These are phyloP conservation scores for Myopa tessellatipennis DNA, from an alignment of 2,888 invertebrate genomes.

Conservation along the genomic window DNA sequence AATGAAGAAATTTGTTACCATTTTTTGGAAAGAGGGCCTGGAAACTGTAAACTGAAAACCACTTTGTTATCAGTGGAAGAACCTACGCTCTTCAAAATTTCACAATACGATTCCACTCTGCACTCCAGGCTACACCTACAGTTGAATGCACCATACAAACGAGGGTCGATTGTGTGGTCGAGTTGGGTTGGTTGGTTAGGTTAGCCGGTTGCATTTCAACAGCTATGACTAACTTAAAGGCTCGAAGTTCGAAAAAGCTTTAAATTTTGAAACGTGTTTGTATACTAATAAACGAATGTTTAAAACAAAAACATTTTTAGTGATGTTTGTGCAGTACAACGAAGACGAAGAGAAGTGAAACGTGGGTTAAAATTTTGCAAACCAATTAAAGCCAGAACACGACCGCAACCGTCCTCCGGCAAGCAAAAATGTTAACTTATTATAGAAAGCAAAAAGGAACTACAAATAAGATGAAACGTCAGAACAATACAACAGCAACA, in stretches of 20 bases:
- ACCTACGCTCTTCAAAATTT: background rate
- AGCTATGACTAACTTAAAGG: background rate
- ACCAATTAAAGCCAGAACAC: conserved; percentile 35
- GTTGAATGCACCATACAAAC: background rate
- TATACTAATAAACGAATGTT: conserved; percentile 32
- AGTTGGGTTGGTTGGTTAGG: background rate
- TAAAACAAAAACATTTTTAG: conserved; percentile 29
- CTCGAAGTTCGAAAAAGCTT: conserved; percentile 7
- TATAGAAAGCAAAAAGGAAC: conserved; percentile 18
- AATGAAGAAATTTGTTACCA: conserved; percentile 11
- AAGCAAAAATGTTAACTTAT: conserved; percentile 14
- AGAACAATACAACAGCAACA: background rate
- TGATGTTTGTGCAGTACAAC: conserved; percentile 48
- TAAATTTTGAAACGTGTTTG: conserved; percentile 33
- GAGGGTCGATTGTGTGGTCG: conserved; percentile 11
- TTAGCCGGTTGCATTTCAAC: background rate
- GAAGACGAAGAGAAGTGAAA: conserved; percentile 43
- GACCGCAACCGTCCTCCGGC: conserved; percentile 41
- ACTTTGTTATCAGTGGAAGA: background rate
- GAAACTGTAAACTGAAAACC: background rate
- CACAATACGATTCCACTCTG: background rate
- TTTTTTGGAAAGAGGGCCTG: background rate
- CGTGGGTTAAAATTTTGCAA: conserved; percentile 27
- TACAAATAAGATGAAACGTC: background rate
- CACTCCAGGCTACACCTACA: background rate